Base-by-base conservation (phyloP, 1,140 invertebrate species). In the Scaptomyza montana region DNA sequence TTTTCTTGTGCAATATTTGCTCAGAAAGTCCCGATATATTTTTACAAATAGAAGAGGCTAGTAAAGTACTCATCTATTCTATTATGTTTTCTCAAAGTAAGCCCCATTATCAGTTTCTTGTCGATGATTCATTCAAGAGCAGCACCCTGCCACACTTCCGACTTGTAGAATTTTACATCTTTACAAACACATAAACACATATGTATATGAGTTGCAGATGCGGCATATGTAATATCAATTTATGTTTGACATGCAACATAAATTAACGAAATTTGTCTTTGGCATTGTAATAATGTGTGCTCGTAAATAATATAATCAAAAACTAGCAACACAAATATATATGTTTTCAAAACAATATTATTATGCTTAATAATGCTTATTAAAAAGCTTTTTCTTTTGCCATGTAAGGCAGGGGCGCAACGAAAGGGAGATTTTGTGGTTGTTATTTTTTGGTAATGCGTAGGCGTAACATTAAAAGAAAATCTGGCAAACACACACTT, bases 361-460 rank as follows among this genome's bases (percentile, higher is more conserved):
- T 89, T 82, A 87, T 78, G 84, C 84, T 78, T 82, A 86, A 86
- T 86, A 81, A 81, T 77, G 69, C 74, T 85, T 86, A 86, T 80
- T 85, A 86, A 85, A 80, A 86, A 79, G 78, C 62, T 30, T 71
- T 70, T 65, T 41, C 47, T 62, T 63, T 12, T 7, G 46, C 47
- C 33, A 51, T 47, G 25, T 59, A 57, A 21, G 19, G 6, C 21
- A 25, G 2, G 3, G 21, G 21, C 21, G 21, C 3, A 25, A 25
- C 16, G 13, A 28, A 9, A 41, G 28, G 51, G 25, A 21, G 10
- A 16, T 36, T 36, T 36, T 36, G 30, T 25, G 21, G 21, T 25
- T 25, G 21, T 25, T 25, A 25, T 25, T 25, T 25, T 25, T 25
- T 0, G 45, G 59, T 12, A 47, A 54, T 33, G 67, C 36, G 67